A percentile compares a stretch with the other conserved stretches of the same genome.
Conservation (phyloP, 2,888 invertebrate genomes). For the Athalia circularis region DNA sequence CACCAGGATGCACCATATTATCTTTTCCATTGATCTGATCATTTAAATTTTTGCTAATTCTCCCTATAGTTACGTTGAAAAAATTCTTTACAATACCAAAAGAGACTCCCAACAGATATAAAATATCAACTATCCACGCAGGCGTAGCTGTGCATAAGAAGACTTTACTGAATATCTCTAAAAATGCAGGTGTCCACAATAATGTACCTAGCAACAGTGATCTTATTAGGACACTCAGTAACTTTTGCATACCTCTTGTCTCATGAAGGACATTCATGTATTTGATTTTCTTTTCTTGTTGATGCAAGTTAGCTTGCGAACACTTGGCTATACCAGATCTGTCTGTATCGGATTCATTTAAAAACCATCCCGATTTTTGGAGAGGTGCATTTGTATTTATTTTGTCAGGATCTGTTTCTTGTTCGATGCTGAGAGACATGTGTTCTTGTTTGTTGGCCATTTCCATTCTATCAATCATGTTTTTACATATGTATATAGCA, state of each 20-base stretch:
- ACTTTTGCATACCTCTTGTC: constrained; percentile 50
- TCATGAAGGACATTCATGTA: constrained; percentile 47
- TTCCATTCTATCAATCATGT: constrained; percentile 52
- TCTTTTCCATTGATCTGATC: constrained; percentile 49
- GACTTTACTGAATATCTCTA: constrained; percentile 58
- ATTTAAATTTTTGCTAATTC: constrained; percentile 43
- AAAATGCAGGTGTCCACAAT: constrained; percentile 65
- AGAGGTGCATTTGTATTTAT: constrained; percentile 2
- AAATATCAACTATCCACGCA: constrained; percentile 58
- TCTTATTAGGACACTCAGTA: constrained; percentile 53
- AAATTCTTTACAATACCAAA: constrained; percentile 60
- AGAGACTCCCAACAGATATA: constrained; percentile 57
- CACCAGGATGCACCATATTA: constrained; percentile 58
- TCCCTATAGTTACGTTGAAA: constrained; percentile 60
- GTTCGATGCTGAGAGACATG: background rate
- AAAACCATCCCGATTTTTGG: constrained; percentile 20
- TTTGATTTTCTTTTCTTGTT: constrained; percentile 12
- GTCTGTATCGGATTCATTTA: background rate
- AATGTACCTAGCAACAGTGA: constrained; percentile 58
- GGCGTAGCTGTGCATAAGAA: constrained; percentile 58
- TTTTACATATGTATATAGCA: constrained; percentile 50
- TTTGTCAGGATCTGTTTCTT: background rate
- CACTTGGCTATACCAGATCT: background rate
- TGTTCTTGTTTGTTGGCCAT: constrained; percentile 37
- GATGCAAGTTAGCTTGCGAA: constrained; percentile 1